A percentile compares a stretch with the other conserved stretches of the same genome.
Conservation (phyloP, 2,888 invertebrate genomes). For the Meta bourneti region DNA sequence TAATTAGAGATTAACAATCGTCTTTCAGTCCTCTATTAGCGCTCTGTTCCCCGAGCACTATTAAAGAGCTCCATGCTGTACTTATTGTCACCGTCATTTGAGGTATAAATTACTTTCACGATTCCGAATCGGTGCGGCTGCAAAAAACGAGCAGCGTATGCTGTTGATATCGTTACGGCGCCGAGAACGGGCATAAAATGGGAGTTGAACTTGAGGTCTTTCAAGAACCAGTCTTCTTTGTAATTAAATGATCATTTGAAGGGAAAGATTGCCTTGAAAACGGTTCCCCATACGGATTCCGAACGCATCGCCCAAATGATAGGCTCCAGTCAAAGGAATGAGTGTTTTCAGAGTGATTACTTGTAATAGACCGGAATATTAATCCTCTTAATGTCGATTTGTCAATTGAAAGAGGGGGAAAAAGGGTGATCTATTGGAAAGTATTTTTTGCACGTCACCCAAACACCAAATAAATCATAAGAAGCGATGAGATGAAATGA, state of each 20-base stretch:
- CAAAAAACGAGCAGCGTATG: conserved; percentile 25
- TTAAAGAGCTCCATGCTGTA: conserved; percentile 54
- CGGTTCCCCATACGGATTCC: background rate
- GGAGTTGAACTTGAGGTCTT: background rate
- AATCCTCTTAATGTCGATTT: conserved; percentile 32
- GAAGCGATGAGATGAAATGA: too few relatives aligned
- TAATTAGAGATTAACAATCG: conserved; percentile 69
- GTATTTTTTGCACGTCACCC: too few relatives aligned
- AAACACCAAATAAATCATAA: too few relatives aligned
- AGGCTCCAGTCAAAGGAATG: background rate
- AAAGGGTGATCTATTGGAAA: background rate
- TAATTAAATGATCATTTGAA: conserved; percentile 64
- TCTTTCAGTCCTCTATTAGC: conserved; percentile 19
- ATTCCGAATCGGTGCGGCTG: conserved; percentile 3
- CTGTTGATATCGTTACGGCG: conserved; percentile 44
- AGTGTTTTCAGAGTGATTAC: conserved; percentile 19
- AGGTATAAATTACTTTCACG: conserved; percentile 28
- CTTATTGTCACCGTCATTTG: conserved; percentile 63
- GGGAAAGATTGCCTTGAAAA: conserved; percentile 29
- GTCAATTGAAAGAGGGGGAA: conserved; percentile 10
- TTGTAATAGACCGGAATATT: conserved; percentile 40
- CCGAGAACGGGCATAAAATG: conserved; percentile 49
- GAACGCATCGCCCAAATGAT: too few relatives aligned
- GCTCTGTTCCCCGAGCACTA: conserved; percentile 30
- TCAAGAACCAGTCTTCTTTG: conserved; percentile 37